These are phyloP conservation scores for Druceiella hillmani DNA, from an alignment of 2,888 invertebrate species.

Conservation along the genomic window DNA sequence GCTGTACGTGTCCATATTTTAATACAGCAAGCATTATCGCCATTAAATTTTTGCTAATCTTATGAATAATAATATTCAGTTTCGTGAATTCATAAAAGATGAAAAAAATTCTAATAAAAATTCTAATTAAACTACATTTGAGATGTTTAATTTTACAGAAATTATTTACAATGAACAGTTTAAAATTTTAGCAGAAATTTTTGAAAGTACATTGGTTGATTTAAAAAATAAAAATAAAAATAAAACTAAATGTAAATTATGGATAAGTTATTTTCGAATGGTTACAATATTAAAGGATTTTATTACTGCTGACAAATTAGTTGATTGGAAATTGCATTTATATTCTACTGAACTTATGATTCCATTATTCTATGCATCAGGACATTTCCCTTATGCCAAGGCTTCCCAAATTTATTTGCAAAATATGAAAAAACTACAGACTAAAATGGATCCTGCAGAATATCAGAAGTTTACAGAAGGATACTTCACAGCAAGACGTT, in stretches of 20 bases:
- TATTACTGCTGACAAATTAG: too few species aligned
- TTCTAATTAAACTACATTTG: slow-evolving; percentile 11
- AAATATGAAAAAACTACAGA: slow-evolving; percentile 17
- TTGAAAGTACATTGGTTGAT: too few species aligned
- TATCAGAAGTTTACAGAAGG: slow-evolving; percentile 16
- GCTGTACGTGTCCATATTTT: slow-evolving; percentile 13
- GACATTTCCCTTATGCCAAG: slow-evolving; percentile 17
- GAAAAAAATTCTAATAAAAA: background rate
- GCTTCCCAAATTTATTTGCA: slow-evolving; percentile 20
- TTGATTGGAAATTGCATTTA: too few species aligned
- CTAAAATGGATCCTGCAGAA: slow-evolving; percentile 15
- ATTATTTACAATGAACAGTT: slow-evolving; percentile 7
- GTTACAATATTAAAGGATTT: too few species aligned
- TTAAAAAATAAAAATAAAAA: too few species aligned
- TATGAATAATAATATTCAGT: slow-evolving; percentile 8
- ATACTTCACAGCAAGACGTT: slow-evolving; percentile 17
- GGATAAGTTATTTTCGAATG: too few species aligned
- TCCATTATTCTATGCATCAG: slow-evolving; percentile 24
- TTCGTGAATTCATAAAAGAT: slow-evolving; percentile 6
- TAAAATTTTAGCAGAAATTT: too few species aligned
- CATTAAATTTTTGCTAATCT: slow-evolving; percentile 16
- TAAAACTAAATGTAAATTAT: too few species aligned
- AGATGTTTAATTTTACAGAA: slow-evolving; percentile 17
- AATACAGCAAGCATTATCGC: slow-evolving; percentile 12
- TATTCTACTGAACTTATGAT: too few species aligned